Base-by-base conservation (phyloP, 2,888 invertebrate species). In the Cheilosia variabilis region DNA sequence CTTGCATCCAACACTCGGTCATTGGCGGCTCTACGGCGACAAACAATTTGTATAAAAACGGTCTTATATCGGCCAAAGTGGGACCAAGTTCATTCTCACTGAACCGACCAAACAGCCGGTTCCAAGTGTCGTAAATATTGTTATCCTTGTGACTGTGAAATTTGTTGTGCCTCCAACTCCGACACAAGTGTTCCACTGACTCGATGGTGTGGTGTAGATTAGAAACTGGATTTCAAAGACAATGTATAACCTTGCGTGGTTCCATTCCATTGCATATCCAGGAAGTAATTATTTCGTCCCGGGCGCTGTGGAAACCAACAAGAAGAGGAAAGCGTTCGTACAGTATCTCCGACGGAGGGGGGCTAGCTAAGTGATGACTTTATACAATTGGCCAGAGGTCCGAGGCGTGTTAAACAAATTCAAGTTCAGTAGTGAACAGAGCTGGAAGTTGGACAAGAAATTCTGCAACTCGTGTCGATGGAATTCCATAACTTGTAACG, bases 221-320 rank as follows among this genome's bases (percentile, higher is more conserved):
- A 24, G 17, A 72, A 72, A 52, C 72, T 62, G 72, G 69, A 71
- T 71, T 71, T 37, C 47, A 47, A 47, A 10, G 43, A 41, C 47
- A 31, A 10, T 22, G 58, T 37, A 31, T 53, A 60, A 43, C 60
- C 60, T 60, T 72, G 72, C 52, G 47, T 52, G 65, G 65, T 52
- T 41, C 53, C 4, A 66, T 34, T 27, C 27, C 62, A 53, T 24
- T 53, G 72, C 72, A 62, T 62, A 72, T 72, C 27, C 41, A 72
- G 72, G 72, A 72, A 72, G 72, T 62, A 52, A 72, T 72, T 72
- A 71, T 47, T 50, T 17, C 37, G 58, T 71, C 47, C 58, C 43
- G 24, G 17, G n/a, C 22, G 17, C 3, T 60, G 37, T 58, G 10
- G 22, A 47, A 50, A 50, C 37, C 27, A 45, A 19, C 45, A 43